Conservation (phyloP, 2,888 invertebrate genomes). For the Dexiosoma caninum region DNA sequence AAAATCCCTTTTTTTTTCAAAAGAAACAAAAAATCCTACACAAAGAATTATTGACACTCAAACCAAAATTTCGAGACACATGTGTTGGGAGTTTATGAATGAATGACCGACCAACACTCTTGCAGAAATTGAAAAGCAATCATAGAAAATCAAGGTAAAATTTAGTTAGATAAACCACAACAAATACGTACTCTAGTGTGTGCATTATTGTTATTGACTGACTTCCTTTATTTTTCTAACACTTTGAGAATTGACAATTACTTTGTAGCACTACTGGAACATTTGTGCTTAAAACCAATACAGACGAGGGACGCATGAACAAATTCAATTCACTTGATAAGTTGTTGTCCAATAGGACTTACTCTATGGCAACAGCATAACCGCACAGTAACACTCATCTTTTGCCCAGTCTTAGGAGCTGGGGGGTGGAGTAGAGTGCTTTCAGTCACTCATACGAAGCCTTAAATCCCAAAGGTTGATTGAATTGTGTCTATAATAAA, state of each 20-base stretch:
- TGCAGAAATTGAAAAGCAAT: conserved; percentile 47
- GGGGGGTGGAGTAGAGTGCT: not conserved
- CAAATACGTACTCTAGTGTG: conserved; percentile 37
- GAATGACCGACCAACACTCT: not conserved
- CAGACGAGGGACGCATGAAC: conserved; percentile 56
- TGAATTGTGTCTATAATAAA: conserved; percentile 20
- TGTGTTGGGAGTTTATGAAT: not conserved
- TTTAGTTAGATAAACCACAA: conserved; percentile 57
- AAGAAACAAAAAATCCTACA: too few species aligned
- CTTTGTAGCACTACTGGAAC: not conserved
- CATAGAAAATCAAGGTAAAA: conserved; percentile 59
- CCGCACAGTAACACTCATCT: conserved; percentile 26
- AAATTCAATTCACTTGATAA: conserved; percentile 57
- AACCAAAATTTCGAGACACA: not conserved
- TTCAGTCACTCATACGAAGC: not conserved
- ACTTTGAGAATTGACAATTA: conserved; percentile 48
- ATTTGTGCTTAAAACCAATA: conserved; percentile 25
- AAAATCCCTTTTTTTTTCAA: conserved; percentile 3
- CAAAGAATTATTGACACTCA: not conserved
- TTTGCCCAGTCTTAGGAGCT: conserved; percentile 1
- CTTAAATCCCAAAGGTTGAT: conserved; percentile 40
- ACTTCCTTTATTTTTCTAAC: conserved; percentile 25
- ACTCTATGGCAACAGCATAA: not conserved
- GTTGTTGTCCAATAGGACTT: conserved; percentile 10
- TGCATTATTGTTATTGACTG: not conserved